phyloP scores from a whole-genome alignment of 2,113 vertebrate species.

The Elaphurus davidianus region DNA sequence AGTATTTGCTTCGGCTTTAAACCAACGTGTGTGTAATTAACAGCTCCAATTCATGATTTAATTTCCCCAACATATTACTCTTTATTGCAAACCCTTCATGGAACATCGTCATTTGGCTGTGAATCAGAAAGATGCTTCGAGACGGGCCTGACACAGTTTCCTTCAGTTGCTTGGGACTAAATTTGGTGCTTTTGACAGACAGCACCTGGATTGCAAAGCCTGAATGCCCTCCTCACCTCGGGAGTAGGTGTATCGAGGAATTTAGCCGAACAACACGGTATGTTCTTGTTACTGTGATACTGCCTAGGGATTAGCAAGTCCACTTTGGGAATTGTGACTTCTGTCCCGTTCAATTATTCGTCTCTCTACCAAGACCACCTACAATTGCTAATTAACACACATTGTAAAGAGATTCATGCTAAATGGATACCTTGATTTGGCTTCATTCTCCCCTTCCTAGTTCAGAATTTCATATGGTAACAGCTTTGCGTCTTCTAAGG shows the following conservation, averaged over 20 bases:
- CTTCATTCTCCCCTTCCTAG: background rate
- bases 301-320: background rate
- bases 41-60: conserved; percentile 71
- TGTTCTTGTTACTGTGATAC: background rate
- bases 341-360: conserved; percentile 45
- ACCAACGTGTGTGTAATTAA: conserved; percentile 76
- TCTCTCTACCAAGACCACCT: conserved; percentile 62
- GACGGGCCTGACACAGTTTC: conserved; percentile 54
- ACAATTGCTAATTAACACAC: conserved; percentile 48
- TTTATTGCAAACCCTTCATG: conserved; percentile 71
- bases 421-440: background rate
- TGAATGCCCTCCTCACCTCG: background rate
- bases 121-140: conserved; percentile 56
- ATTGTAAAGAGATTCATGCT: conserved; percentile 45
- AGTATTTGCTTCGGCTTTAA: conserved; percentile 58
- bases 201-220: background rate
- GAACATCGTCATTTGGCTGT: conserved; percentile 56
- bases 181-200: background rate
- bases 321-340: conserved; percentile 35
- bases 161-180: conserved; percentile 6
- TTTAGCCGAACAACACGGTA: background rate
- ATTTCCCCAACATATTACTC: conserved; percentile 74
- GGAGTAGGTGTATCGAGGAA: background rate
- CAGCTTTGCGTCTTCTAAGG: background rate
- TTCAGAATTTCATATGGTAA: conserved; percentile 20